These are phyloP conservation scores for Portunus trituberculatus DNA, from an alignment of 1,140 invertebrate genomes.

Conservation along the genomic window DNA sequence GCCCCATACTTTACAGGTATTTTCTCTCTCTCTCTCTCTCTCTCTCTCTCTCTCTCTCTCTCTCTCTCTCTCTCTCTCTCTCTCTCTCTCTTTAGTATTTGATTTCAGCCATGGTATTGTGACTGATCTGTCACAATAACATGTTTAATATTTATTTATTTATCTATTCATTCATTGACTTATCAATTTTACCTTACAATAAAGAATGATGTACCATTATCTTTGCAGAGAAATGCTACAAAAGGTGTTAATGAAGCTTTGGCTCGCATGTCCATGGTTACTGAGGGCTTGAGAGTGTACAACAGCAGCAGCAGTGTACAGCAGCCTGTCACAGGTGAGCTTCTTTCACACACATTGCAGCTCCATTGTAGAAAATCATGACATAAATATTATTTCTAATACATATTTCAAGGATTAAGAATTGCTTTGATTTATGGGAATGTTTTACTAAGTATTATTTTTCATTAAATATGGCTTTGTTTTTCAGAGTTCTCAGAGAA, in stretches of 20 bases:
- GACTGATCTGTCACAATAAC: too few relatives aligned
- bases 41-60: too few relatives aligned
- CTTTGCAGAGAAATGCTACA: constrained; percentile 50
- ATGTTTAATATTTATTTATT: too few relatives aligned
- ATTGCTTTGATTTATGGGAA: background rate
- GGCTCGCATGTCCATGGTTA: constrained; percentile 58
- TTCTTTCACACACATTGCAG: background rate
- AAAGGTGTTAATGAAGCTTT: constrained; percentile 37
- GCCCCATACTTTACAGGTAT: constrained; percentile 44
- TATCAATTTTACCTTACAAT: background rate
- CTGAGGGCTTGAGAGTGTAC: constrained; percentile 57
- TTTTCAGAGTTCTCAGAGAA: constrained; percentile 45
- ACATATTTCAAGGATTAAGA: background rate
- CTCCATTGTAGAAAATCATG: background rate
- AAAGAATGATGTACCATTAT: background rate
- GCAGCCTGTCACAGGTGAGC: constrained; percentile 41
- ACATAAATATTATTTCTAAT: background rate
- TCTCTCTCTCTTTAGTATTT: too few relatives aligned
- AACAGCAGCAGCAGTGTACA: background rate
- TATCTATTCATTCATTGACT: too few relatives aligned
- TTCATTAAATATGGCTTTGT: background rate
- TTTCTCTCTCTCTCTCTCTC: too few relatives aligned
- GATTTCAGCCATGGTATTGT: too few relatives aligned
- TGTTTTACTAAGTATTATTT: background rate
- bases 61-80: too few relatives aligned